Evolutionary conservation across 2,888 invertebrate genomes (phyloP).

Genomic region (Disparrhopalites patrizii): DNA sequence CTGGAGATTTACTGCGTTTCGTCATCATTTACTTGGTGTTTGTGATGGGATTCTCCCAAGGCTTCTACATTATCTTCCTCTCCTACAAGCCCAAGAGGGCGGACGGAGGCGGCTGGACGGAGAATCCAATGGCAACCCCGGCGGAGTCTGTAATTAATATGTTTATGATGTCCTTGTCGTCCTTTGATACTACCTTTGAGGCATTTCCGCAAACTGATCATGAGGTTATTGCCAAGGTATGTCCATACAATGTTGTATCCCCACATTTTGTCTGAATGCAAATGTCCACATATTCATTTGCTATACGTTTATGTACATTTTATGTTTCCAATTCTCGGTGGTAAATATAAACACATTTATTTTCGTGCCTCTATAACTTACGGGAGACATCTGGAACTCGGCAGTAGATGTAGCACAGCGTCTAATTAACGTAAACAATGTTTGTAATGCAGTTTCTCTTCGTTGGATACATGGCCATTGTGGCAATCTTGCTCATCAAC

Average conservation of each 20-base stretch:
- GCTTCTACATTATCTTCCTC: slow-evolving; percentile 85
- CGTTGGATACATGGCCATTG: slow-evolving; percentile 96
- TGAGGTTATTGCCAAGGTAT: slow-evolving; percentile 81
- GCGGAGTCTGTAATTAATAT: slow-evolving; percentile 95
- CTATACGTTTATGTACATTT: too few species aligned
- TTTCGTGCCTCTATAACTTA: background rate
- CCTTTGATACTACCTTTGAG: slow-evolving; percentile 90
- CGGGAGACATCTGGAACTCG: too few species aligned
- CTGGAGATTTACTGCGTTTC: slow-evolving; percentile 91
- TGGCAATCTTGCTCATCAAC: slow-evolving; percentile 89
- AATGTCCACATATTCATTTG: too few species aligned
- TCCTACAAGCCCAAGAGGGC: slow-evolving; percentile 78
- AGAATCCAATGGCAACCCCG: slow-evolving; percentile 83
- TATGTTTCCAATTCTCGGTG: too few species aligned
- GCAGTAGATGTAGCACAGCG: too few species aligned
- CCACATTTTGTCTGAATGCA: too few species aligned
- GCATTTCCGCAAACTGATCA: slow-evolving; percentile 86
- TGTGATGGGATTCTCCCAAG: slow-evolving; percentile 96
- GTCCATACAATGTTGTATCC: too few species aligned
- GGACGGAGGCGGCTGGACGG: slow-evolving; percentile 48
- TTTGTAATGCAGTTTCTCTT: slow-evolving; percentile 77
- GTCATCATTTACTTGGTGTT: slow-evolving; percentile 95
- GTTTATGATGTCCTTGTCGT: slow-evolving; percentile 97
- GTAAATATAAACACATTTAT: background rate
- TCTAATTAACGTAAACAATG: too few species aligned